A percentile compares a stretch with the other conserved stretches of the same genome.
Evolutionary conservation across 1,140 invertebrate species (phyloP).

Genomic region (Diprion similis): DNA sequence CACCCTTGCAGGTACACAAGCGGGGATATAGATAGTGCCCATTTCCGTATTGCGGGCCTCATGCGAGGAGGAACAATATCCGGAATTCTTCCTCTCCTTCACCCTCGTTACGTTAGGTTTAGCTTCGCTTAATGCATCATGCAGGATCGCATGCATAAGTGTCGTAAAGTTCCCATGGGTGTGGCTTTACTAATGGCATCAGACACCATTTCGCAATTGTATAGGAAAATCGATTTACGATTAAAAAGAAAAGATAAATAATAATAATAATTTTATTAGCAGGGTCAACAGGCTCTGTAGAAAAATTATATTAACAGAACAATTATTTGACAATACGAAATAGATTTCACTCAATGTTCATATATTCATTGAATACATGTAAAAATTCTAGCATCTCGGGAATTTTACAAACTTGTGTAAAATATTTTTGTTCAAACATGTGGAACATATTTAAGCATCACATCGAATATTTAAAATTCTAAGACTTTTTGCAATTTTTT

Average conservation of each 20-base stretch:
- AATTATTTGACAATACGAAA: background rate
- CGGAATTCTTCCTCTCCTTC: background rate
- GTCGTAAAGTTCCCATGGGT: background rate
- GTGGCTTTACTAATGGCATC: background rate
- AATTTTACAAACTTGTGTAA: no score
- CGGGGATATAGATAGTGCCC: background rate
- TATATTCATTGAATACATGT: no score
- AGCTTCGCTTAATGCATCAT: background rate
- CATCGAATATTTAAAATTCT: no score
- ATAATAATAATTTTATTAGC: background rate
- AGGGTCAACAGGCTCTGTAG: background rate
- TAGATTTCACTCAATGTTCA: background rate
- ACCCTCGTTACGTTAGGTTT: background rate
- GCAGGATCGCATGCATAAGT: no score
- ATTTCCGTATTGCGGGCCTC: background rate
- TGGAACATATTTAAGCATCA: no score
- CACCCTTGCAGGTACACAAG: background rate
- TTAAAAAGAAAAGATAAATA: background rate
- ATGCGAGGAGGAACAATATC: constrained; percentile 5
- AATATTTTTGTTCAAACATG: no score
- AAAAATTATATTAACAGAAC: background rate
- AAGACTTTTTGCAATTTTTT: no score
- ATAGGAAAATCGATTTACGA: background rate
- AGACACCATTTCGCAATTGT: background rate
- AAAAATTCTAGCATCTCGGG: no score